Evolutionary conservation across 2,113 vertebrate species (phyloP).

Genomic region (Alosa alosa): DNA sequence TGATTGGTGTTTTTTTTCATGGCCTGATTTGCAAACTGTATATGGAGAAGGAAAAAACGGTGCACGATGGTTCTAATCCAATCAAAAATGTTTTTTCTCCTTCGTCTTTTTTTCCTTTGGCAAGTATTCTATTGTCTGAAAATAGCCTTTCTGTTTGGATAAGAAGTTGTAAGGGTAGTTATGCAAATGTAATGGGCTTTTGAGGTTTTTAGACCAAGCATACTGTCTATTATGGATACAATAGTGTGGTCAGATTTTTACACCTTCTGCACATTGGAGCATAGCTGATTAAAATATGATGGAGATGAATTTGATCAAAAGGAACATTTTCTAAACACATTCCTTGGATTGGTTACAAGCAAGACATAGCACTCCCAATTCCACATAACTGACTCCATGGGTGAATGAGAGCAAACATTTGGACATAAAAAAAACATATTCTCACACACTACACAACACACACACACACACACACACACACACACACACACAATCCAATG

Average conservation of each 20-base stretch:
- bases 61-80: not conserved
- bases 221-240: not conserved
- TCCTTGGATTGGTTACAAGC: not conserved
- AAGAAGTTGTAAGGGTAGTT: not conserved
- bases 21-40: not conserved
- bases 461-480: not conserved
- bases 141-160: conserved; percentile 3
- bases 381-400: not conserved
- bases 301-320: not conserved
- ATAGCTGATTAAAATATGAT: not conserved
- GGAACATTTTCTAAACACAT: not conserved
- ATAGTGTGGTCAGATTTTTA: not conserved
- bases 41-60: not conserved
- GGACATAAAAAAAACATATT: not conserved
- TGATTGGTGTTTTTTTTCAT: not conserved
- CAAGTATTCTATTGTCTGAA: not conserved
- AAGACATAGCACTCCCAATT: not conserved
- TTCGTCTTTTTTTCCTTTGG: not conserved
- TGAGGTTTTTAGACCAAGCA: not conserved
- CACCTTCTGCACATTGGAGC: not conserved
- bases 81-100: not conserved
- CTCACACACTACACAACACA: not conserved
- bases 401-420: not conserved
- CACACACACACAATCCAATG: not conserved
- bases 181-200: not conserved